A percentile compares a stretch with the other conserved stretches of the same genome.
Evolutionary conservation across 2,888 invertebrate genomes (phyloP).

Genomic region (Tetanocera ferruginea): DNA sequence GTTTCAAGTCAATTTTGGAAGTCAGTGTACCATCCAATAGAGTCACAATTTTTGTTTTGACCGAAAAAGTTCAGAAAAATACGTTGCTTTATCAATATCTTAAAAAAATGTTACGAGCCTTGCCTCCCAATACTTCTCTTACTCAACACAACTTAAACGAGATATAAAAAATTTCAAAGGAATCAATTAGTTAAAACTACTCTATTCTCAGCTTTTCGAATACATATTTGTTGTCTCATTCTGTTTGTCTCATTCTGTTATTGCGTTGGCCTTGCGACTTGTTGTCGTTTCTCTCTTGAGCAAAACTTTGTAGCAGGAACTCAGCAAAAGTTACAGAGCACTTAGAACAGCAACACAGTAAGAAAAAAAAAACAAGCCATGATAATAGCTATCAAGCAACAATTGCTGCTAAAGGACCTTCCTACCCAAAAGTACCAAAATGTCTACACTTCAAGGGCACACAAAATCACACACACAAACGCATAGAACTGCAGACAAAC

Average conservation of each 20-base stretch:
- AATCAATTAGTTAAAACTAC: background rate
- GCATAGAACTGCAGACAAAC: background rate
- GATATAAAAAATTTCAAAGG: no score
- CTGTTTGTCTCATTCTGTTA: background rate
- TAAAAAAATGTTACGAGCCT: no score
- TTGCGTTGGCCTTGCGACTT: conserved; percentile 1
- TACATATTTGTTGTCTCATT: background rate
- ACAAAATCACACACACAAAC: background rate
- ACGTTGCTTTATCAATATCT: no score
- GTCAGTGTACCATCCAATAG: no score
- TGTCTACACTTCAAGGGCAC: background rate
- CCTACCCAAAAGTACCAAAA: background rate
- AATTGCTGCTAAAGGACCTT: conserved; percentile 1
- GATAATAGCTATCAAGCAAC: conserved; percentile 4
- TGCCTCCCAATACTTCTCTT: no score
- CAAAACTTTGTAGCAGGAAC: conserved; percentile 16
- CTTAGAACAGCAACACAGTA: background rate
- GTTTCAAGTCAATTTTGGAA: no score
- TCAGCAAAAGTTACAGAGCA: background rate
- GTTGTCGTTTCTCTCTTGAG: conserved; percentile 31
- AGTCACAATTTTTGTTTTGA: no score
- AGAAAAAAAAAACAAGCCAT: background rate
- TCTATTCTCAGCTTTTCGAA: background rate
- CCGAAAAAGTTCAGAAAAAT: no score
- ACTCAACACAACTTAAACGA: no score